Conservation (phyloP, 2,797 vertebrate genomes). For the Scomberomorus guttatus region DNA sequence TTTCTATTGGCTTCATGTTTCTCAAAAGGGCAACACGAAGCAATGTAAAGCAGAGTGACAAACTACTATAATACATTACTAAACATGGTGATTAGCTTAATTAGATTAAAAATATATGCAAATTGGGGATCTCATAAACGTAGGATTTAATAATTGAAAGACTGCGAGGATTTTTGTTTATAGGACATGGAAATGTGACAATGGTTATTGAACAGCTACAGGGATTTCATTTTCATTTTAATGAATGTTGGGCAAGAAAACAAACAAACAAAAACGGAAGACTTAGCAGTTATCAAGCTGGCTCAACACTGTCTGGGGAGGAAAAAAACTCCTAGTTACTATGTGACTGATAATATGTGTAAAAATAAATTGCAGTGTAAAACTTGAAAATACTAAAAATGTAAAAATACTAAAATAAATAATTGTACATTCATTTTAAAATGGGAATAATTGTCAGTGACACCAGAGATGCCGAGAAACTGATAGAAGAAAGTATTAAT, state of each 20-base stretch:
- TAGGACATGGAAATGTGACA: neutral
- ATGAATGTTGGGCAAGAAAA: neutral
- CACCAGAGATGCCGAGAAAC: neutral
- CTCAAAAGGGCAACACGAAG: conserved; percentile 47
- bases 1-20: conserved; percentile 58
- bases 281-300: neutral
- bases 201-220: neutral
- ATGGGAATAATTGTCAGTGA: conserved; percentile 10
- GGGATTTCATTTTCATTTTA: neutral
- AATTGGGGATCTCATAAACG: neutral
- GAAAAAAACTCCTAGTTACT: neutral
- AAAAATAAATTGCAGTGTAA: no score
- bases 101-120: conserved; percentile 8
- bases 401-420: no score
- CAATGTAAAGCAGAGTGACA: conserved; percentile 21
- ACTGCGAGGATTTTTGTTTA: neutral
- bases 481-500: conserved; percentile 33
- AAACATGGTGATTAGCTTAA: conserved; percentile 6
- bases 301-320: neutral
- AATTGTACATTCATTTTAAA: neutral
- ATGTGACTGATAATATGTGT: neutral
- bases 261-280: no score
- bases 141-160: conserved; percentile 16
- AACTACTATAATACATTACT: conserved; percentile 4
- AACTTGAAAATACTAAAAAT: neutral